These are phyloP conservation scores for Peromyscus nudipes DNA, from an alignment of 2,797 vertebrate species.

Conservation along the genomic window DNA sequence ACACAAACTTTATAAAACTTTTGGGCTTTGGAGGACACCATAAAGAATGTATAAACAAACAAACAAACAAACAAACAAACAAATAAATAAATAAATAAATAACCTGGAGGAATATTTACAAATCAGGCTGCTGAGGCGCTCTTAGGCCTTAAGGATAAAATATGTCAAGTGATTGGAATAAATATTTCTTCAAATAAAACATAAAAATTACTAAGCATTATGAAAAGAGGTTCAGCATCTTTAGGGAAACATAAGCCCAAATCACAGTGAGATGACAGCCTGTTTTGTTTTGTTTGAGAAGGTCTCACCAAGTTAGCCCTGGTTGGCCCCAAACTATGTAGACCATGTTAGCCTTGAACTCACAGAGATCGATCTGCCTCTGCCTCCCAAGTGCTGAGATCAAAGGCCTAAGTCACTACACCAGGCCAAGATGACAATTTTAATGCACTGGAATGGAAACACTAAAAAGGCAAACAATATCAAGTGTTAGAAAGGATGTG, in stretches of 20 bases:
- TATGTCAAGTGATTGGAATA: background rate
- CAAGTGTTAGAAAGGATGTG: background rate
- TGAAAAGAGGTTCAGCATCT: background rate
- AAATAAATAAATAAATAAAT: background rate
- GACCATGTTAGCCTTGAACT: background rate
- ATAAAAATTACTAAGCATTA: background rate
- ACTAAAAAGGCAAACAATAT: background rate
- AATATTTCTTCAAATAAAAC: slow-evolving; percentile 27
- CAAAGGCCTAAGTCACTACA: background rate
- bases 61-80: too few species aligned
- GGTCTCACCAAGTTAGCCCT: background rate
- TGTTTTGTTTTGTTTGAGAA: background rate
- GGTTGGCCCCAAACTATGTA: background rate
- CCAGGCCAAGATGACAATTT: background rate
- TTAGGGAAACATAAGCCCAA: background rate
- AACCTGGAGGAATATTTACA: slow-evolving; percentile 2
- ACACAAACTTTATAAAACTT: background rate
- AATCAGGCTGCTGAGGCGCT: background rate
- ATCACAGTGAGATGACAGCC: background rate
- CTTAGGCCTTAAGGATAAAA: background rate
- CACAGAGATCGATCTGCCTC: background rate
- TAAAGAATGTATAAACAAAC: slow-evolving; percentile 12
- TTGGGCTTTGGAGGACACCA: background rate
- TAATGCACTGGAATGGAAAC: background rate
- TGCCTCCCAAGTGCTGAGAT: background rate